Percentiles rank a stretch among this genome's conserved stretches.
Conservation (phyloP, 2,113 vertebrate species). For the Anguilla rostrata region DNA sequence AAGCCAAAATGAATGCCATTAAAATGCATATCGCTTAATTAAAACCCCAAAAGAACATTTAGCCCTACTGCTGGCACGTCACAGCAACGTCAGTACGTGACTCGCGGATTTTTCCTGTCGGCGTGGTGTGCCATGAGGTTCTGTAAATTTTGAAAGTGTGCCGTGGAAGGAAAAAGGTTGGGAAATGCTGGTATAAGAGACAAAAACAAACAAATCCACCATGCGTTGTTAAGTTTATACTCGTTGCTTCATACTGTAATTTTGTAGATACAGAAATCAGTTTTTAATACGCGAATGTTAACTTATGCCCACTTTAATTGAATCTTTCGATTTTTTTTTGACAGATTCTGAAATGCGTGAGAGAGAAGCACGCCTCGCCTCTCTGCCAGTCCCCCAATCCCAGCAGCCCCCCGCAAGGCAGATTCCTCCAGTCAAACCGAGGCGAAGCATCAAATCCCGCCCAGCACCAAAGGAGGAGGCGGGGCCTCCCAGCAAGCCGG, state of each 20-base stretch:
- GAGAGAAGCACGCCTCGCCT: slow-evolving; percentile 28
- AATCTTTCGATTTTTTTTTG: not conserved
- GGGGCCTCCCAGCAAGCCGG: not conserved
- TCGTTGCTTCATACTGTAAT: not conserved
- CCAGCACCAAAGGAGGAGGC: slow-evolving; percentile 7
- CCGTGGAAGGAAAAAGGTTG: no score
- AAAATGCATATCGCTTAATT: no score
- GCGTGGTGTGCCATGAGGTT: no score
- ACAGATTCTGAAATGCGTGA: slow-evolving; percentile 41
- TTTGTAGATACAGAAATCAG: not conserved
- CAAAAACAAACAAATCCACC: not conserved
- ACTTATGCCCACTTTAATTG: not conserved
- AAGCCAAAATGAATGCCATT: no score
- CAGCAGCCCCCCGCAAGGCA: not conserved
- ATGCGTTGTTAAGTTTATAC: not conserved
- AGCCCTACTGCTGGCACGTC: no score
- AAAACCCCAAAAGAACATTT: no score
- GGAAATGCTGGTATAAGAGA: no score
- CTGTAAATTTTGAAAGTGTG: no score
- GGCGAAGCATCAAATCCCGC: slow-evolving; percentile 42
- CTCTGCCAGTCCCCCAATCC: slow-evolving; percentile 19
- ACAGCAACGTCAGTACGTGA: no score
- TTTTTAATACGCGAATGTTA: not conserved
- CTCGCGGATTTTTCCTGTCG: no score
- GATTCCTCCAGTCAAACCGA: slow-evolving; percentile 48